phyloP scores from a whole-genome alignment of 2,888 invertebrate species.

The Aphidius colemani region DNA sequence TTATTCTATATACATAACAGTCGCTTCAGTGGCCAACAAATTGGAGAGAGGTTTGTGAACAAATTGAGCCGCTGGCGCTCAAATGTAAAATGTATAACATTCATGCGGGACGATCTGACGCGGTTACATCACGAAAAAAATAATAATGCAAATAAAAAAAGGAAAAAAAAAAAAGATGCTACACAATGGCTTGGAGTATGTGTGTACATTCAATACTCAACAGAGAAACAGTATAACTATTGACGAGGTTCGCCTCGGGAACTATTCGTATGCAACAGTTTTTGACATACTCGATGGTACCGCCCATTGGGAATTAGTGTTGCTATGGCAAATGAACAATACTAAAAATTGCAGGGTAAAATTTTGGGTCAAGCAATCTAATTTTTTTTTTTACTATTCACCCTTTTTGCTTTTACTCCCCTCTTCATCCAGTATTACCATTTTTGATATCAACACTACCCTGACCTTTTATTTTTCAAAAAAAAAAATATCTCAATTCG shows the following conservation, averaged over 20 bases:
- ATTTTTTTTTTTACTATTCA: conserved; percentile 7
- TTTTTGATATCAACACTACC: conserved; percentile 17
- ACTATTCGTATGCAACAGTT: conserved; percentile 29
- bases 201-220: conserved; percentile 1
- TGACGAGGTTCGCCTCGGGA: conserved; percentile 15
- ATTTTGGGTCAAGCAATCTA: conserved; percentile 22
- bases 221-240: not conserved
- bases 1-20: not conserved
- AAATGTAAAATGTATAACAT: conserved; percentile 14
- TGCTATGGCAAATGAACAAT: conserved; percentile 31
- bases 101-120: not conserved
- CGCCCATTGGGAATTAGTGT: conserved; percentile 33
- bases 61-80: conserved; percentile 18
- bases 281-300: conserved; percentile 22
- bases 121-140: conserved; percentile 14
- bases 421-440: conserved; percentile 15
- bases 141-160: not conserved
- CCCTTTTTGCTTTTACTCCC: not conserved
- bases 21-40: conserved; percentile 4
- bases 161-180: not conserved
- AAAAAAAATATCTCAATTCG: conserved; percentile 4
- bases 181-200: not conserved
- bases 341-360: conserved; percentile 35
- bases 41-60: conserved; percentile 14
- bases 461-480: conserved; percentile 12